phyloP scores from a whole-genome alignment of 2,888 invertebrate genomes.

The Watsonalla cultraria region DNA sequence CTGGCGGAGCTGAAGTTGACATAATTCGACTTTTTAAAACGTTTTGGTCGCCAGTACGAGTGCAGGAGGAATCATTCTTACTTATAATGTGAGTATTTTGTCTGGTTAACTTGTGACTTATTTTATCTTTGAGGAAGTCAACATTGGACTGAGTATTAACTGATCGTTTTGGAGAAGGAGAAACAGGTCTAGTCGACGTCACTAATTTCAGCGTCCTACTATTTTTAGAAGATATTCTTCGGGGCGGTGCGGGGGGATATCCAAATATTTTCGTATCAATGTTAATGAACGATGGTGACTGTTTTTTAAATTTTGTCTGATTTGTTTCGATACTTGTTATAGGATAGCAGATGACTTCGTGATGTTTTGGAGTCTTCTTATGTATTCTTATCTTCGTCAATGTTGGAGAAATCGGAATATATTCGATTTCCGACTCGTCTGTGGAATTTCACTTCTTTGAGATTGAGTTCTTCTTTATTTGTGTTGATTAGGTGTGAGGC shows the following conservation, averaged over 20 bases:
- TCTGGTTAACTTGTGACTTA: conserved; percentile 77
- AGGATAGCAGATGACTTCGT: conserved; percentile 82
- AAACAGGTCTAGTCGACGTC: conserved; percentile 69
- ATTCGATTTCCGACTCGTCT: conserved; percentile 89
- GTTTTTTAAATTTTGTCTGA: conserved; percentile 75
- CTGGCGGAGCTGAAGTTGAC: conserved; percentile 65
- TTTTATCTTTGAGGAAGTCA: conserved; percentile 80
- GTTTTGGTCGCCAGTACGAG: conserved; percentile 16
- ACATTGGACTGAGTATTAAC: conserved; percentile 70
- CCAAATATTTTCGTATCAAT: conserved; percentile 46
- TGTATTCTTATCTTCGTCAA: conserved; percentile 88
- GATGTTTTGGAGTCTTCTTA: conserved; percentile 76
- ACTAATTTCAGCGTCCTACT: conserved; percentile 84
- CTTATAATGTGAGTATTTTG: conserved; percentile 67
- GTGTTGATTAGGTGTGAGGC: conserved; percentile 55
- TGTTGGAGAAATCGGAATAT: conserved; percentile 89
- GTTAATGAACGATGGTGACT: conserved; percentile 76
- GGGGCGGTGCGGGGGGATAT: conserved; percentile 85
- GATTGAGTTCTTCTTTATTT: conserved; percentile 32
- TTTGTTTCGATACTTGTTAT: conserved; percentile 58
- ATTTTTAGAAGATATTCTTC: conserved; percentile 86
- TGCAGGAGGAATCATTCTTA: conserved; percentile 24
- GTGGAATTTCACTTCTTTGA: conserved; percentile 74
- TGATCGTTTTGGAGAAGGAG: conserved; percentile 47
- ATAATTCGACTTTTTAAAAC: conserved; percentile 38